Base-by-base conservation (phyloP, 2,113 vertebrate genomes). In the Taurulus bubalis region DNA sequence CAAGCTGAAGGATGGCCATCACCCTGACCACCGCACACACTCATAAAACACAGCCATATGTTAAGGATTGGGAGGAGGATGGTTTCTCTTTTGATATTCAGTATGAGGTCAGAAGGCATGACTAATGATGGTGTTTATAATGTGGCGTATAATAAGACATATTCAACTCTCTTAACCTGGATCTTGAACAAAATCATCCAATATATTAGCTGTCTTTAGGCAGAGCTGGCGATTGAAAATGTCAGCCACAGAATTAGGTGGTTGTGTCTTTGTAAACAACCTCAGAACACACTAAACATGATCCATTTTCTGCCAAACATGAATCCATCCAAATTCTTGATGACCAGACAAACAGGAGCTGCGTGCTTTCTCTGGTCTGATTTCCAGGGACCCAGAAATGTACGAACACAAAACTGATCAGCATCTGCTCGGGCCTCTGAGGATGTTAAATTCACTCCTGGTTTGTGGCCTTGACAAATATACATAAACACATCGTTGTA, bases 21-120 rank as follows among this genome's bases (percentile, higher is more conserved):
- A 87, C 86, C 86, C 82, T 80, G 87, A 89, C 86, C 83, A 42
- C 85, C 49, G 26, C 76, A 78, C 58, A 75, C 71, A 77, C 88
- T 53, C 45, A 77, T 89, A 82, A 91, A 93, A 89, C 72, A 85
- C 83, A 90, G 68, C 83, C 91, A 93, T 85, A 60, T 93, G 91
- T 89, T 68, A 75, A 82, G 81, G 87, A 87, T 84, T 74, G 55
- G 53, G 20, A 72, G 42, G 64, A 84, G 60, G 75, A 73, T 82
- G 56, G 64, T 58, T 87, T 78, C 42, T 64, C 79, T 83, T 87
- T 85, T 88, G 73, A 83, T 79, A 84, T 77, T 75, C 63, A 53
- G 74, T 42, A 40, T 68, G 20, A 80, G 53, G 59, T 47, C 56
- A 79, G 12, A 58, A 15, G 58, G 71, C 84, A 51, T 84, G 68